Evolutionary conservation across 2,888 invertebrate species (phyloP), one percentile per base, ranked within the genome.

Genomic region (Polymixis flavicincta): DNA sequence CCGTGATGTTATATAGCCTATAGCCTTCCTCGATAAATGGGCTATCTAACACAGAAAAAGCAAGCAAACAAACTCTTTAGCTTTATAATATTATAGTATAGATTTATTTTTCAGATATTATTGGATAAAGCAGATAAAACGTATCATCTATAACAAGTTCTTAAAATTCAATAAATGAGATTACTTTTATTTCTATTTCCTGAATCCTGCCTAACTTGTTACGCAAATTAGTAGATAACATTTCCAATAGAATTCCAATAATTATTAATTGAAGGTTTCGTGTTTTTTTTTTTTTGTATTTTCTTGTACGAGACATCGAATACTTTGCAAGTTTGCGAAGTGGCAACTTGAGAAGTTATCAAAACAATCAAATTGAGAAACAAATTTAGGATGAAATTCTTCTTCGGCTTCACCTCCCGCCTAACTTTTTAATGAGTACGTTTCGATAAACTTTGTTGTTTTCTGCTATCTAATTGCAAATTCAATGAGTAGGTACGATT

Each of bases 341-440:
- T 42, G 19, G 19, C 37, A 63, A 70, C 32, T 71, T 65, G 48
- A 48, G 37, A 50, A 59, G 14, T 71, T 64, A 37, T 25, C 25
- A 59, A 70, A 70, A 68, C 64, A 76, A 82, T 63, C 25, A 63
- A 78, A 70, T 67, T 66, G 54, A 14, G 59, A 68, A 76, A 69
- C 57, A 70, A 78, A 72, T 83, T 83, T 63, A 42, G 60, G 54
- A 66, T n/a, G 28, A 71, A 72, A 63, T 63, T 78, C 61, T 52
- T 42, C n/a, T 32, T 59, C 8, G 14, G 57, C 57, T 61, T 52
- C 50, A 65, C 14, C n/a, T 32, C 50, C 17, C 19, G 50, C 42
- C 22, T 45, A 68, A 70, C 57, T 70, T 69, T 78, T 73, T 67
- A 81, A 81, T 73, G 54, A 73, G 28, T 28, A n/a, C n/a, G 17